Base-by-base conservation (phyloP, 1,140 invertebrate species). In the Drosophila tsacasi region DNA sequence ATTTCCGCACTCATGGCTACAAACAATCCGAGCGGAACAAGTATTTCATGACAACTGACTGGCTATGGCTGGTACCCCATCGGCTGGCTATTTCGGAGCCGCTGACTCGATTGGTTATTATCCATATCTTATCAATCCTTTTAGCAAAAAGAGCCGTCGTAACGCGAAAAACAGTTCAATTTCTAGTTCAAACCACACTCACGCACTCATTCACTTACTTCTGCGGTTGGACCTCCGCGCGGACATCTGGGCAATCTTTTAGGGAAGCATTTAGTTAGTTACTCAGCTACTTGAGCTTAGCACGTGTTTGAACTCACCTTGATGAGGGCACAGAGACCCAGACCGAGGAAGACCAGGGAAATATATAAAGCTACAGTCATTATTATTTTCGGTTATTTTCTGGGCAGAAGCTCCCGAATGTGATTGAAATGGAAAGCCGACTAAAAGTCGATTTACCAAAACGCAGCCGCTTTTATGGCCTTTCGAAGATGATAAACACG, bases 261-360 rank as follows among this genome's bases (percentile, higher is more conserved):
- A 13, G 17, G 23, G 10, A 59, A 55, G 54, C 13, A 32, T 73
- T 10, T 44, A 1, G 6, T 39, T 7, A 12, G 7, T 63, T 2
- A 23, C 1, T 23, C 17, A 21, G 1, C 21, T 7, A 19, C 21
- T 12, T 0, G 7, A 25, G 13, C 5, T 15, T 6, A 9, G 2
- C 13, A 75, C n/a, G n/a, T n/a, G n/a, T n/a, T n/a, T n/a, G n/a
- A n/a, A n/a, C 72, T 21, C 55, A 86, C 83, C 72, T 76, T 87
- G 15, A 87, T 27, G 10, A 87, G 61, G 4, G 54, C 13, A 8
- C 10, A 10, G 1, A 54, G 9, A 9, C 39, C 83, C 30, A 82
- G 40, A 5, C 47, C 9, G 9, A 79, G 13, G 10, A 83, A 46
- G 2, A 44, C 5, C 25, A 79, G 42, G 15, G 54, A 27, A 10